Evolutionary conservation across 1,140 invertebrate genomes (phyloP).

Genomic region (Halesus radiatus): DNA sequence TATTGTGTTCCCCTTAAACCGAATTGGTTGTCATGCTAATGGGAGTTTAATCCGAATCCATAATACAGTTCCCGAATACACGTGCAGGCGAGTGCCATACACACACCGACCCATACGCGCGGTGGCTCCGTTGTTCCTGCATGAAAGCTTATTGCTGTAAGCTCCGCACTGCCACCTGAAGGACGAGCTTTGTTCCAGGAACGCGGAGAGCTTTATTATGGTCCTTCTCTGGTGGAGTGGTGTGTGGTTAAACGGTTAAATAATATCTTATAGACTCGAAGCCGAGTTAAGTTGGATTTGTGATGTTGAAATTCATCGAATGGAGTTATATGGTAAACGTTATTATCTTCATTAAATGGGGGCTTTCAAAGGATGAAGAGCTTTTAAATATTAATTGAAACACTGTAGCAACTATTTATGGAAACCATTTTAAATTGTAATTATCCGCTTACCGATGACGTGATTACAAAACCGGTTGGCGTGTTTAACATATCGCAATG

Average conservation of each 20-base stretch:
- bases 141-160: constrained; percentile 38
- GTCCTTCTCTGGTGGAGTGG: neutral
- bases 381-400: neutral
- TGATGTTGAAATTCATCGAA: neutral
- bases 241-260: constrained; percentile 4
- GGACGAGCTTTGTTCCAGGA: constrained; percentile 20
- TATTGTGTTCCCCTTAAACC: constrained; percentile 33
- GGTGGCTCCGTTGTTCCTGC: neutral
- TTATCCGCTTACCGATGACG: no score
- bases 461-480: no score
- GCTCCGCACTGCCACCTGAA: neutral
- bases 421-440: no score
- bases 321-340: neutral
- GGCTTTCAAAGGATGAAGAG: neutral
- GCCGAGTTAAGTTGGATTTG: neutral
- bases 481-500: no score
- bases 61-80: constrained; percentile 26
- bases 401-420: neutral
- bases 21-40: constrained; percentile 40
- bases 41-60: constrained; percentile 28
- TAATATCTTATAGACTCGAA: neutral
- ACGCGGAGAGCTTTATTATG: constrained; percentile 10
- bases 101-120: neutral
- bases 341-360: neutral
- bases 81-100: neutral